Evolutionary conservation across 2,888 invertebrate species (phyloP), one percentile per base, ranked within the genome.

Genomic region (Belgica antarctica): DNA sequence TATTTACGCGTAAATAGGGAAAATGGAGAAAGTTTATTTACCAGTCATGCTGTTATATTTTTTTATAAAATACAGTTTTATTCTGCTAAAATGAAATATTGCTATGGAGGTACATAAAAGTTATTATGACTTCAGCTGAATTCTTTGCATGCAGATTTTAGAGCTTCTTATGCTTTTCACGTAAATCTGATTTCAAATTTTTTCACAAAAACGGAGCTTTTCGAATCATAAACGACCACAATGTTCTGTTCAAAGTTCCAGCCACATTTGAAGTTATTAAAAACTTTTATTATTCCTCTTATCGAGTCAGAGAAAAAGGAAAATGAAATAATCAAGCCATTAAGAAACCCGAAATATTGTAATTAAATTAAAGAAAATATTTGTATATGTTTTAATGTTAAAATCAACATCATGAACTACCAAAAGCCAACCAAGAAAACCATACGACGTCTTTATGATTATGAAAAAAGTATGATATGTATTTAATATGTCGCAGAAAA

Each of bases 401-500:
- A 31, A 68, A n/a, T n/a, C 17, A 17, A 57, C 36, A 66, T 28
- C 27, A 66, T 19, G 27, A 62, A 36, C 36, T 63, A 63, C 22
- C 63, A 63, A 63, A 63, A 68, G 46, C 52, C 66, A 68, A 68
- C 24, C 25, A 57, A 62, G 24, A 52, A 57, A 52, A 66, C 19
- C 12, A 68, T 66, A 66, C 46, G 46, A 66, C 46, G 65, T 66
- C 65, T 66, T 66, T 66, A 66, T 66, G 47, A 66, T 66, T 66
- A 66, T 66, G 47, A 36, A 46, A 46, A 24, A 22, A 66, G 27
- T 66, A 28, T 31, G 27, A 65, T 41, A 66, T 36, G 41, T 41
- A 66, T 66, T 66, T 66, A 66, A 66, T 68, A 52, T 68, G 68
- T 68, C 68, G 68, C 68, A 68, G 52, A 66, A 68, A 68, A 68